Evolutionary conservation across 2,113 vertebrate genomes (phyloP).

Genomic region (Colossoma macropomum): DNA sequence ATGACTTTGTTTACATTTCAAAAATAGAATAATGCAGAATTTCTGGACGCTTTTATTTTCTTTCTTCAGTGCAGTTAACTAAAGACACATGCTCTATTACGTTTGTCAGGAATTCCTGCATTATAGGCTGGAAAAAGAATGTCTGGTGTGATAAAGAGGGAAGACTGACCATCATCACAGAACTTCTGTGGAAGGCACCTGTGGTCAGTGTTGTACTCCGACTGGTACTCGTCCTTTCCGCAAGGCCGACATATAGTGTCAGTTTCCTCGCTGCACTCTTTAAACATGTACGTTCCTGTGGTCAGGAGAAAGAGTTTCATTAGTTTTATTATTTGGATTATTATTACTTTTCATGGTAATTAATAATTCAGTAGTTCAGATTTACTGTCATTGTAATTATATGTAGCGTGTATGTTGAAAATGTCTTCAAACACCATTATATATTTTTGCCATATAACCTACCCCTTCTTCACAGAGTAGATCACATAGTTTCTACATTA

Average conservation of each 20-base stretch:
- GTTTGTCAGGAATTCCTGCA: not conserved
- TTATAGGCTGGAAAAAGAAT: not conserved
- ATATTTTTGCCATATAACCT: too few relatives aligned
- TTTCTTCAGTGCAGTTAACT: too few relatives aligned
- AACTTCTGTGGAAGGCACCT: conserved; percentile 85
- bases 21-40: too few relatives aligned
- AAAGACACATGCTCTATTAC: too few relatives aligned
- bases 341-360: not conserved
- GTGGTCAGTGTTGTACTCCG: conserved; percentile 82
- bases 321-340: not conserved
- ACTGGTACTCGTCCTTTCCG: conserved; percentile 84
- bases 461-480: not conserved
- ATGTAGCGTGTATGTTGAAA: too few relatives aligned
- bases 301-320: not conserved
- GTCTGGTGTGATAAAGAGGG: not conserved
- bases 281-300: conserved; percentile 81
- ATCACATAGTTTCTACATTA: conserved; percentile 1
- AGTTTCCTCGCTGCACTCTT: conserved; percentile 75
- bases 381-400: too few relatives aligned
- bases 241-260: conserved; percentile 81
- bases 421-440: too few relatives aligned
- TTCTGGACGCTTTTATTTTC: too few relatives aligned
- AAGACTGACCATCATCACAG: conserved; percentile 86
- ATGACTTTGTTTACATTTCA: too few relatives aligned
- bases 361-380: too few relatives aligned